Evolutionary conservation across 2,797 vertebrate species (phyloP).

Genomic region (Notamacropus eugenii): DNA sequence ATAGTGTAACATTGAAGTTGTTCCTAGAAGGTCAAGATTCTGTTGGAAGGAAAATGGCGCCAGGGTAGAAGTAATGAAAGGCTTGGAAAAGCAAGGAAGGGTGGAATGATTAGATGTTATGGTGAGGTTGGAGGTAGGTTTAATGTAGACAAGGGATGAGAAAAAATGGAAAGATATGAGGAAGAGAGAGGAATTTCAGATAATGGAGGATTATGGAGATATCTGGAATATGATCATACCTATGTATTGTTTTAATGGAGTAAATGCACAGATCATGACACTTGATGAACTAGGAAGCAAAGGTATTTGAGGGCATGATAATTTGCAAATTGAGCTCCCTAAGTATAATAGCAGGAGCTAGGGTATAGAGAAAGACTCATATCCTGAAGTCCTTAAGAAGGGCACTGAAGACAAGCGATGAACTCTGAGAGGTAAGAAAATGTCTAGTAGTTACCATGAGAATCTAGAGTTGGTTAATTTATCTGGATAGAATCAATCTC

Average conservation of each 20-base stretch:
- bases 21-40: background rate
- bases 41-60: background rate
- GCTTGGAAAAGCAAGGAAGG: background rate
- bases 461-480: background rate
- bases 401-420: background rate
- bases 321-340: background rate
- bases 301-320: background rate
- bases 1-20: background rate
- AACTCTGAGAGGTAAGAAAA: background rate
- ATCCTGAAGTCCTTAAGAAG: background rate
- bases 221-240: background rate
- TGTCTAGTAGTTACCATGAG: background rate
- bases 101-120: background rate
- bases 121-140: background rate
- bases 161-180: background rate
- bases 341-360: background rate
- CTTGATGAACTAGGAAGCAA: background rate
- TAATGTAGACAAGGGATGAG: background rate
- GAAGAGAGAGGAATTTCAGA: background rate
- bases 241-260: background rate
- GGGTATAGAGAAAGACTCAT: background rate
- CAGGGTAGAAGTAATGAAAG: background rate
- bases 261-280: background rate
- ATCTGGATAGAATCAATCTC: background rate
- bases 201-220: background rate